A percentile compares a stretch with the other conserved stretches of the same genome.
phyloP scores from a whole-genome alignment of 2,888 invertebrate species.

The Limnephilus auricula region DNA sequence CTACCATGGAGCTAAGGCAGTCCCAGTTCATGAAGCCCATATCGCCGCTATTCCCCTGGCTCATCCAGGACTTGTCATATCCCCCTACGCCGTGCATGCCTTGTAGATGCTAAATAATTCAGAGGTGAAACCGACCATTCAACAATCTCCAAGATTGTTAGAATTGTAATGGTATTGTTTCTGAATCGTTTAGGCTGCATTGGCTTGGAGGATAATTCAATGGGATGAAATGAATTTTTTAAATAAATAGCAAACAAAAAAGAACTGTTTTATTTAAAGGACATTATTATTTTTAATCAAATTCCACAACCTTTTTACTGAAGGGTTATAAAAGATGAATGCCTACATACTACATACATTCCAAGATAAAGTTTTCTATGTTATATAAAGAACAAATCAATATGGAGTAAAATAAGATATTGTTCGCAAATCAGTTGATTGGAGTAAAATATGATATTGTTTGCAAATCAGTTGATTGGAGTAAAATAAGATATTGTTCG shows the following conservation, averaged over 20 bases:
- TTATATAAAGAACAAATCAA: neutral
- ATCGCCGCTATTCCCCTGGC: constrained; percentile 41
- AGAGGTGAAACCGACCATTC: neutral
- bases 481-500: too few species aligned
- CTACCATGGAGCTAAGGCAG: constrained; percentile 61
- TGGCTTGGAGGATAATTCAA: neutral
- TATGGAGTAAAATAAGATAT: too few species aligned
- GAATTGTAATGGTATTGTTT: neutral
- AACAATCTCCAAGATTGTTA: neutral
- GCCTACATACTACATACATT: too few species aligned
- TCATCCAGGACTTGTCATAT: constrained; percentile 53
- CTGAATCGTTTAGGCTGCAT: neutral
- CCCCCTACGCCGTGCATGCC: constrained; percentile 50
- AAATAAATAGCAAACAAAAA: neutral
- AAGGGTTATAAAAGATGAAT: too few species aligned
- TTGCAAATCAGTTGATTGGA: too few species aligned
- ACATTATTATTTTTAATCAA: too few species aligned
- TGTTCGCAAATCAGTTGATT: too few species aligned
- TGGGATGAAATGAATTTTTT: neutral
- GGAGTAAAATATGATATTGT: too few species aligned
- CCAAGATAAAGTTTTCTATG: neutral
- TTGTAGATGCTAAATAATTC: constrained; percentile 42
- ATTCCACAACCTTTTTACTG: too few species aligned
- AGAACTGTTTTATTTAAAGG: neutral
- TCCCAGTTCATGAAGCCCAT: constrained; percentile 45